Evolutionary conservation across 2,797 vertebrate species (phyloP).

Genomic region (Myripristis jacobus): DNA sequence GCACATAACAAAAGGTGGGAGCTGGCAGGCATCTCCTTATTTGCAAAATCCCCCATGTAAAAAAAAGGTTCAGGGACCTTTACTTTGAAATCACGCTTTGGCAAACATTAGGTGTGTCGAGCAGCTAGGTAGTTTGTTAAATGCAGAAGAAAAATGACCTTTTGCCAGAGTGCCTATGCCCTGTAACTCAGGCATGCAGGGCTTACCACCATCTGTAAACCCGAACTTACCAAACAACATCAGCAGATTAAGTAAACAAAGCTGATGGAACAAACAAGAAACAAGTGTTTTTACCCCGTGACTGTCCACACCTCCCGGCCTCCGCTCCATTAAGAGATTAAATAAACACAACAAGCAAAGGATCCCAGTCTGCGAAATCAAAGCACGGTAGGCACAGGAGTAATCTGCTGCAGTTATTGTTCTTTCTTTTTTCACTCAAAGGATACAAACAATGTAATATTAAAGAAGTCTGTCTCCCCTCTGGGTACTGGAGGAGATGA

Average conservation of each 20-base stretch:
- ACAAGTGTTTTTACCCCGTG: slow-evolving; percentile 4
- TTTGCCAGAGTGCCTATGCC: background rate
- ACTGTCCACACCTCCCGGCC: background rate
- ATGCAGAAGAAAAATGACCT: background rate
- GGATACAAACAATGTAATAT: background rate
- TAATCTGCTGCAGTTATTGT: background rate
- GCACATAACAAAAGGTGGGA: too few relatives aligned
- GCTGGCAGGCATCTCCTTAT: too few relatives aligned
- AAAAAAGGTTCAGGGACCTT: too few relatives aligned
- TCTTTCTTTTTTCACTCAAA: background rate
- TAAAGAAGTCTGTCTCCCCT: background rate
- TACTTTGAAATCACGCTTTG: too few relatives aligned
- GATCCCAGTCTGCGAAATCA: background rate
- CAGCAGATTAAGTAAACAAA: slow-evolving; percentile 2
- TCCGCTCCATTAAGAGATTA: background rate
- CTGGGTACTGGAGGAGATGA: background rate
- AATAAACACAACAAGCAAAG: background rate
- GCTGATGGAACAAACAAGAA: background rate
- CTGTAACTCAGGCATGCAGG: background rate
- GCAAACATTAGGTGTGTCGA: too few relatives aligned
- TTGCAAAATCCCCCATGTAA: too few relatives aligned
- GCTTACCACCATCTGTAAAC: background rate
- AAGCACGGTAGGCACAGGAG: background rate
- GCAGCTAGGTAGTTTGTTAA: too few relatives aligned
- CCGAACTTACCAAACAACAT: background rate